Evolutionary conservation across 2,113 vertebrate genomes (phyloP), one percentile per base, ranked within the genome.

Genomic region (Cyphomyrus discorhynchus): DNA sequence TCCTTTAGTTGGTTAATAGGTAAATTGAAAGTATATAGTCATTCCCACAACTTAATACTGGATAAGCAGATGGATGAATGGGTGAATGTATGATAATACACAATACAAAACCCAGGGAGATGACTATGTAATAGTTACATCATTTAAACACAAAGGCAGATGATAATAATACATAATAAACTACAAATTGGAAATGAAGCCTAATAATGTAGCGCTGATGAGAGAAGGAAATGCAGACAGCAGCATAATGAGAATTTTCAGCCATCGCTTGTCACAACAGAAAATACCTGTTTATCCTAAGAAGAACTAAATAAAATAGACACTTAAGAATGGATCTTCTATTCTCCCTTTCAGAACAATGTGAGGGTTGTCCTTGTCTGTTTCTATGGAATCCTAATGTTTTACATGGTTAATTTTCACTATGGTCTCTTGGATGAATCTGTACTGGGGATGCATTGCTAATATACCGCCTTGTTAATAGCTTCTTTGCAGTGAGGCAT

Each of bases 301-400:
- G 74, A 80, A 42, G 74, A 80, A 80, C 35, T 17, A 80, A 39
- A 80, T 42, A 42, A 77, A 77, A 77, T 1, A 15, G 15, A 88
- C 42, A 21, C 24, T 42, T 47, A 88, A 45, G 66, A 88, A 46
- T 47, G 45, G n/a, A 45, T 77, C 2, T 77, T 80, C 42, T 77
- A 11, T 35, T 80, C 7, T 13, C 6, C 27, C 10, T 24, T 62
- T 8, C 24, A 35, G 46, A 31, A 52, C 88, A 80, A 47, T 80
- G 66, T 47, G 47, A 70, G 27, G 17, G 66, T 50, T 88, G 27
- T 88, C 47, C 42, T 31, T 62, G 21, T n/a, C 19, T 62, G 7
- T 45, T 80, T 80, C 74, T 80, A 19, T 80, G 74, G 74, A 80
- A 80, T 80, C 74, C 74, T 66, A 88, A 45, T 88, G 86, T 52